Base-by-base conservation (phyloP, 2,888 invertebrate species). In the Drosophila planitibia region DNA sequence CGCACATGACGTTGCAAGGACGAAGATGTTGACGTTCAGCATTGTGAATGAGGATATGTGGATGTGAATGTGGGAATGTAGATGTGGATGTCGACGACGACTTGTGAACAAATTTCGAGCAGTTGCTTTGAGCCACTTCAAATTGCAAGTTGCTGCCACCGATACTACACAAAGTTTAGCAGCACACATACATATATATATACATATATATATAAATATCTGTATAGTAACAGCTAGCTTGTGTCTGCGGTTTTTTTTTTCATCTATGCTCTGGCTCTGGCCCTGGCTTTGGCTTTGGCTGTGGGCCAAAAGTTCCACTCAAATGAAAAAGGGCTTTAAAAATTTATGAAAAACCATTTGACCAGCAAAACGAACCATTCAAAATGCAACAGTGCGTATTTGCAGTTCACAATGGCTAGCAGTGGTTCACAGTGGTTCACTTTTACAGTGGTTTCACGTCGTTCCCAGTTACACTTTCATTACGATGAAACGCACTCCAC, bases 91-190 rank as follows among this genome's bases (percentile, higher is more conserved):
- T 55, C 32, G 57, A 60, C 71, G 76, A 74, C 64, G 79, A 85
- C 79, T 83, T 85, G 83, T 79, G 82, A 88, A 88, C 88, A 88
- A 88, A 88, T 75, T 85, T 81, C 82, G 69, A 82, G 78, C 59
- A 53, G 67, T 82, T 67, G 78, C 83, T 81, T 76, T 83, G 76
- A 85, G 84, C 81, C 81, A 85, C 87, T 87, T 83, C 70, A 81
- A 81, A 79, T 73, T 81, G 76, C 79, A 81, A 83, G 70, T 83
- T 79, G 75, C 72, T 86, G 84, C 84, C 76, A 85, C 84, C 77
- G 79, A 85, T 85, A 85, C 75, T 79, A 77, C 54, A 74, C 78
- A 79, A 79, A 79, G 76, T 76, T 79, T 57, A 79, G 35, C 71
- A 79, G 67, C 60, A 62, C 72, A 66, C 33, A 80, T 52, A 70